Base-by-base conservation (phyloP, 2,888 invertebrate genomes). In the Scaptomyza reducta region DNA sequence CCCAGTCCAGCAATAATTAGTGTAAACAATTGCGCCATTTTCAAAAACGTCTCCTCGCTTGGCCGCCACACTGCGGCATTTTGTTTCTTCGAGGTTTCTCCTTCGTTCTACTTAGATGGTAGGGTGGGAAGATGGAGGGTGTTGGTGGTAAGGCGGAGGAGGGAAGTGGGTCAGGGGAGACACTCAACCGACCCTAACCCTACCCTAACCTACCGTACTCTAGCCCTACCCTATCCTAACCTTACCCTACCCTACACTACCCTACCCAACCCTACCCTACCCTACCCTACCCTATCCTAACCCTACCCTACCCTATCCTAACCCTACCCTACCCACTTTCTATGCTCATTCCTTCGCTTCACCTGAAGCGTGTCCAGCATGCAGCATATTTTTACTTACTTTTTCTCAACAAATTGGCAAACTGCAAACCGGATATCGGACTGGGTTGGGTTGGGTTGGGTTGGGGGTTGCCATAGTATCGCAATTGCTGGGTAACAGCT, bases 1-100 rank as follows among this genome's bases (percentile, higher is more conserved):
- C 53, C 69, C 54, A 59, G 53, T 54, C 59, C 66, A 51, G 66
- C 76, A 73, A 83, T 83, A 83, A 83, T 87, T 83, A 83, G 83
- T 85, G 83, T 79, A 87, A 83, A 79, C 88, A 82, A 87, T 84
- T 84, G 85, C 77, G 71, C 74, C 72, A 74, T 79, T 74, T 66
- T 40, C 9, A 14, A 40, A 16, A 16, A 16, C 9, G 40, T 40
- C 40, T 40, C 10, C 33, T 13, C 13, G 2, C 33, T 11, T 5
- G 13, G 9, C 31, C 31, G 74, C 55, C 74, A 53, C 56, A 57
- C 42, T 80, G 70, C 66, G 66, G 73, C 71, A 85, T 74, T 82
- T 79, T 74, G 60, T 81, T 79, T 86, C 86, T 79, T 86, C 86
- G 78, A 74, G 79, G 70, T 70, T 74, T 63, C 56, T 41, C 45